These are phyloP conservation scores for Beris morrisii DNA, from an alignment of 2,888 invertebrate species.

Conservation along the genomic window DNA sequence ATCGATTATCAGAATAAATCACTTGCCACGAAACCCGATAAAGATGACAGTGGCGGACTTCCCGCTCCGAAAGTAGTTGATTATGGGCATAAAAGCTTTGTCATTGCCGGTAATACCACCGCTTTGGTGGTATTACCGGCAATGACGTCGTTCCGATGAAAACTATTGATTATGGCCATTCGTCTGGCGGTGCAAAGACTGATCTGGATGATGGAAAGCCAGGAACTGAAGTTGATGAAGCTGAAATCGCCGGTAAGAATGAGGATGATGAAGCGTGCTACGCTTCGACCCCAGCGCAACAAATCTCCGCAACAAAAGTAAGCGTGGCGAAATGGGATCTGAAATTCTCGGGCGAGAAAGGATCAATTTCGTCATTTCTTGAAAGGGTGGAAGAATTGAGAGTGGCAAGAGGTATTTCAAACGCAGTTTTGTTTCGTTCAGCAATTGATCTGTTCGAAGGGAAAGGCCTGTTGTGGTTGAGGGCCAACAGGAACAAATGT, in stretches of 20 bases:
- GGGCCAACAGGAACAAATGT: no score
- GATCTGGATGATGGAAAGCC: constrained; percentile 39
- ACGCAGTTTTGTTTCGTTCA: no score
- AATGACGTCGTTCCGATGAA: constrained; percentile 64
- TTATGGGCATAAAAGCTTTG: constrained; percentile 69
- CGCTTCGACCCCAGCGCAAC: no score
- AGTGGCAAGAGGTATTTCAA: no score
- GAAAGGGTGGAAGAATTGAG: no score
- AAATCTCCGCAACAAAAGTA: no score
- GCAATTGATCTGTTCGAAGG: no score
- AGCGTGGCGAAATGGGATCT: no score
- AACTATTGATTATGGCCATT: constrained; percentile 73
- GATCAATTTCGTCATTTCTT: no score
- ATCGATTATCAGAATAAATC: constrained; percentile 72
- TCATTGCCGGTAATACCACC: no score
- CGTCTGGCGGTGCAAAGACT: constrained; percentile 40
- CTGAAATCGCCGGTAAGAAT: constrained; percentile 29
- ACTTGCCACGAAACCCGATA: constrained; percentile 35
- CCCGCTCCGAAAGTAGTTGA: constrained; percentile 65
- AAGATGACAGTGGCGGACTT: constrained; percentile 54
- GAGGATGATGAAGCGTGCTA: constrained; percentile 40
- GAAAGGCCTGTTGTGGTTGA: no score
- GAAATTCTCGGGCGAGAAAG: no score
- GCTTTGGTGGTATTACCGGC: neutral
- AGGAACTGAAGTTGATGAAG: constrained; percentile 35